phyloP scores from a whole-genome alignment of 1,140 invertebrate genomes.

The Samia ricini region DNA sequence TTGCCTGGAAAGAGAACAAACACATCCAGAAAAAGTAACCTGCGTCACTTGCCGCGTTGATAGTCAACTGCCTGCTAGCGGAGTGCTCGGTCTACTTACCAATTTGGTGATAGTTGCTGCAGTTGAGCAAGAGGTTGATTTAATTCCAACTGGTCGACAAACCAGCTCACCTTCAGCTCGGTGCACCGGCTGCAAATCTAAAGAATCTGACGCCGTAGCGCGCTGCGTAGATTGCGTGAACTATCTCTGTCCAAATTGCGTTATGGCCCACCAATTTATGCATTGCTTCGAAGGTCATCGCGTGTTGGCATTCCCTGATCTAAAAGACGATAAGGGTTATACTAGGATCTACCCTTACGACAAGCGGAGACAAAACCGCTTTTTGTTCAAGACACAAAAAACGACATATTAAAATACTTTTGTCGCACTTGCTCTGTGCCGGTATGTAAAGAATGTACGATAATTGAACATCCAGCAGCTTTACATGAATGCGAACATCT shows the following conservation, averaged over 20 bases:
- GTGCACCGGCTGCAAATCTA: slow-evolving; percentile 93
- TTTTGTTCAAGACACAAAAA: slow-evolving; percentile 91
- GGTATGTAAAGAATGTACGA: slow-evolving; percentile 96
- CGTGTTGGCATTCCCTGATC: slow-evolving; percentile 87
- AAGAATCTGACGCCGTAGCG: slow-evolving; percentile 90
- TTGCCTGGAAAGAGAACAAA: slow-evolving; percentile 86
- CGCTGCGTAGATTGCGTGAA: slow-evolving; percentile 97
- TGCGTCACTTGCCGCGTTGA: slow-evolving; percentile 90
- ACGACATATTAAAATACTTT: slow-evolving; percentile 93
- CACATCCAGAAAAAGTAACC: slow-evolving; percentile 87
- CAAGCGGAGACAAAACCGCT: slow-evolving; percentile 83
- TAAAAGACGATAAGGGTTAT: slow-evolving; percentile 76
- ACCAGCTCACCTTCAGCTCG: slow-evolving; percentile 77
- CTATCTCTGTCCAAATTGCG: slow-evolving; percentile 96
- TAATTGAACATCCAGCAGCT: slow-evolving; percentile 90
- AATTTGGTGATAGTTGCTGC: slow-evolving; percentile 83
- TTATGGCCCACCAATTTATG: slow-evolving; percentile 99
- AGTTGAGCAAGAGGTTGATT: slow-evolving; percentile 76
- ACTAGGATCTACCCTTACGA: slow-evolving; percentile 58
- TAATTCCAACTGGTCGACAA: slow-evolving; percentile 66
- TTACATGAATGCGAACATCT: slow-evolving; percentile 92
- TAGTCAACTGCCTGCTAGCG: slow-evolving; percentile 78
- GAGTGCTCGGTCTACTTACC: slow-evolving; percentile 81
- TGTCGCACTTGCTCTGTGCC: slow-evolving; percentile 93
- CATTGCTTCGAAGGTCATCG: slow-evolving; percentile 98